Base-by-base conservation (phyloP, 2,797 vertebrate species). In the Anguilla obscura region DNA sequence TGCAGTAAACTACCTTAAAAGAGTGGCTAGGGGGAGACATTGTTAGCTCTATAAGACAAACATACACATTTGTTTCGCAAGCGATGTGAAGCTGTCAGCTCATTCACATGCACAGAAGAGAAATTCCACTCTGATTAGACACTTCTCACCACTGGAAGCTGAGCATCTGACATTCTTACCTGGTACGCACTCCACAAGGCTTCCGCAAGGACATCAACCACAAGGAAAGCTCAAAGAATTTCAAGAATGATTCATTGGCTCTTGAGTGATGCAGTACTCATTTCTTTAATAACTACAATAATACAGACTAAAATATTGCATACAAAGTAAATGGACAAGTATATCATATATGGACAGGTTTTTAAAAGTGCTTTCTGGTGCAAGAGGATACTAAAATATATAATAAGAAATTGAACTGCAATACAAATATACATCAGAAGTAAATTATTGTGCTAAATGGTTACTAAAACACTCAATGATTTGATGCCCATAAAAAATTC, bases 281-380 rank as follows among this genome's bases (percentile, higher is more conserved):
- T 91, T 90, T 94, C 90, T 97, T 96, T 96, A 96, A 94, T 96
- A 94, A 92, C 89, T 91, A 93, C 91, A 94, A 95, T 93, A 94
- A 89, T 90, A 94, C 95, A 93, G 91, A 91, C 92, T 90, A 90
- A 90, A 89, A 93, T 90, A 92, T 91, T 94, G 93, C 91, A 94
- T 95, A 92, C 91, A 94, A 95, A 92, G 92, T 90, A 90, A 95
- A 94, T 90, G 86, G 91, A 94, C 89, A 90, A 52, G 87, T 90
- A 90, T 88, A 88, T 92, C 90, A 88, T 85, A 91, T 90, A 89
- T 89, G 89, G 91, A 93, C 91, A 93, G 88, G 87, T 89, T 90
- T 90, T 91, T 71, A 90, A 93, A 95, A 94, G 94, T 96, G 94
- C 94, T 94, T 94, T 92, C 90, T 93, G 95, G 94, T 95, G 93